Conservation (phyloP, 2,797 vertebrate genomes). For the Typhlichthys subterraneus region DNA sequence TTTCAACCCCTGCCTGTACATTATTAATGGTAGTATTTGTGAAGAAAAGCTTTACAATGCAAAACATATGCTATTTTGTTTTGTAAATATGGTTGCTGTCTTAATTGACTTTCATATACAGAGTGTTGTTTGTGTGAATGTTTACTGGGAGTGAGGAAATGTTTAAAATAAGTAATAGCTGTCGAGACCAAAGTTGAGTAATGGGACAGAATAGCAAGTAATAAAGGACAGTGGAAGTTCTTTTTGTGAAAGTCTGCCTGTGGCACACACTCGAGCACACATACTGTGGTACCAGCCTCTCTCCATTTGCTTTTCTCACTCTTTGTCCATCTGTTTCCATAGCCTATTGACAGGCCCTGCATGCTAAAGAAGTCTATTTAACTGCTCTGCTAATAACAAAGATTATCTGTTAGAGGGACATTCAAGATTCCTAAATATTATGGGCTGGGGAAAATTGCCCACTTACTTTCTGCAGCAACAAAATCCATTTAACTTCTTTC, state of each 20-base stretch:
- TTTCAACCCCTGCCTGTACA: neutral
- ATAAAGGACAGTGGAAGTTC: too few species aligned
- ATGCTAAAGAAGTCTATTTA: constrained; percentile 43
- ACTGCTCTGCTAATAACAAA: constrained; percentile 46
- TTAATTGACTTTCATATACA: too few species aligned
- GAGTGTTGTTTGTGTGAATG: too few species aligned
- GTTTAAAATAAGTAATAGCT: too few species aligned
- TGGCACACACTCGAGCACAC: too few species aligned
- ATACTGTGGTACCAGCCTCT: neutral
- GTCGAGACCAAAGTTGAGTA: too few species aligned
- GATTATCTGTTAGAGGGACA: constrained; percentile 42
- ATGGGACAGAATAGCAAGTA: too few species aligned
- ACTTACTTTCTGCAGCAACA: constrained; percentile 34
- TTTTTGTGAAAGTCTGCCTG: too few species aligned
- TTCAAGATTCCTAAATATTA: constrained; percentile 48
- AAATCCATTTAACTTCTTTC: constrained; percentile 41
- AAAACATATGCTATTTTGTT: neutral
- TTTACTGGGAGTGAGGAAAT: too few species aligned
- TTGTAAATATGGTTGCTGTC: too few species aligned
- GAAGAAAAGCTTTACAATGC: too few species aligned
- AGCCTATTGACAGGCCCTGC: constrained; percentile 14
- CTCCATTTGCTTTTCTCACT: constrained; percentile 1
- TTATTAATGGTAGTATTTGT: too few species aligned
- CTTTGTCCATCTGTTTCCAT: constrained; percentile 17
- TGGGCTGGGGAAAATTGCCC: constrained; percentile 38